These are phyloP conservation scores for Toxonevra muliebris DNA, from an alignment of 2,888 invertebrate genomes.

Conservation along the genomic window DNA sequence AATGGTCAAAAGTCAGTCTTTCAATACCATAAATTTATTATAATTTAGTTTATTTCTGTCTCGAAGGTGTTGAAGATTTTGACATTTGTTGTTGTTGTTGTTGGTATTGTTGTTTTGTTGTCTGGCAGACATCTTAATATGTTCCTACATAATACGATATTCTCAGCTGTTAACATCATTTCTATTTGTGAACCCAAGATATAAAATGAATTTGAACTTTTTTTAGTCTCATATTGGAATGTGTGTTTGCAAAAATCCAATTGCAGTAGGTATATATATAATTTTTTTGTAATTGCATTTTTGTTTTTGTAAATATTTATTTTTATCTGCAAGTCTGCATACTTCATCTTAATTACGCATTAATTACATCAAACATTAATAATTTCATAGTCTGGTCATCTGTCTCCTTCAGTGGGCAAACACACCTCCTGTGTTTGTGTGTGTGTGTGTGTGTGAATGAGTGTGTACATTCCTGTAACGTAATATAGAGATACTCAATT, in stretches of 20 bases:
- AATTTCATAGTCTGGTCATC: conserved; percentile 43
- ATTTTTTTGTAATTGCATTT: not conserved
- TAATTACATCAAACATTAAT: conserved; percentile 59
- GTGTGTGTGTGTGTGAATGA: too few relatives aligned
- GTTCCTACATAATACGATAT: not conserved
- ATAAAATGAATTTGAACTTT: too few relatives aligned
- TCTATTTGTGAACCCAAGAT: not conserved
- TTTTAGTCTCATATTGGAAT: too few relatives aligned
- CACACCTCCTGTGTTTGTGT: conserved; percentile 5
- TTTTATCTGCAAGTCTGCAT: conserved; percentile 16
- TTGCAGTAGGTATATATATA: not conserved
- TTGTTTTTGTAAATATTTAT: not conserved
- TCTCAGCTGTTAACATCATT: not conserved
- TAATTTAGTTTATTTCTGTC: not conserved
- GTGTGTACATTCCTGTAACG: conserved; percentile 1
- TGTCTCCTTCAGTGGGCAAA: conserved; percentile 13
- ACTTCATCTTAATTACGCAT: conserved; percentile 56
- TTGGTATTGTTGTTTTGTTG: not conserved
- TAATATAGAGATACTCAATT: not conserved
- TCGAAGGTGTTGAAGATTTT: not conserved
- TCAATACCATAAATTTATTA: not conserved
- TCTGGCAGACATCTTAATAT: not conserved
- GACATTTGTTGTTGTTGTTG: not conserved
- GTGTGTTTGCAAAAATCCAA: too few relatives aligned
- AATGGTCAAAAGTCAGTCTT: not conserved